These are phyloP conservation scores for Corythaeola cristata DNA, from an alignment of 2,113 vertebrate species.

Conservation along the genomic window DNA sequence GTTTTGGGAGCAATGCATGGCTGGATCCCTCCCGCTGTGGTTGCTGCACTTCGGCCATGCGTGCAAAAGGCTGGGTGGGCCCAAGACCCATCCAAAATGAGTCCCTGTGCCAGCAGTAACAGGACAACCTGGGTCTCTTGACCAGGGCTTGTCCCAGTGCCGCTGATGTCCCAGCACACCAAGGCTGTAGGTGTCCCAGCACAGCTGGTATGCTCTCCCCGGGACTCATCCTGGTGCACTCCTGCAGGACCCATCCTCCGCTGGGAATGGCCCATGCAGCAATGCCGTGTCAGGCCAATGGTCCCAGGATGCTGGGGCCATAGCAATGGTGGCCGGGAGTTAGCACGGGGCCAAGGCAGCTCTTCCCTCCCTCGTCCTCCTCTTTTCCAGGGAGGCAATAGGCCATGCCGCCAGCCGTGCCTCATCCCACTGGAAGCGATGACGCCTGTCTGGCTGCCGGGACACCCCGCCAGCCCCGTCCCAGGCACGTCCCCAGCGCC, in stretches of 20 bases:
- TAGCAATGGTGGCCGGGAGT: not conserved
- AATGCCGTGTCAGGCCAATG: not conserved
- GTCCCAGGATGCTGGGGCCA: fast-evolving
- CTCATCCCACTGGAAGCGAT: not conserved
- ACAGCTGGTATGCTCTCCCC: not conserved
- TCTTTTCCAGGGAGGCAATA: not conserved
- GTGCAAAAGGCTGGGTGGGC: not conserved
- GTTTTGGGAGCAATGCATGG: not conserved
- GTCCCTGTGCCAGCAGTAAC: not conserved
- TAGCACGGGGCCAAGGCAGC: fast-evolving
- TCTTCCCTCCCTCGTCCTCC: not conserved
- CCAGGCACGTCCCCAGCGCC: not conserved
- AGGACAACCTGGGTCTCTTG: not conserved
- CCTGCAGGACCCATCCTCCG: not conserved
- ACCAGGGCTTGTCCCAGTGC: not conserved
- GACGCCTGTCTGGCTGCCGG: slow-evolving; percentile 37
- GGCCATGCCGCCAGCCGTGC: fast-evolving
- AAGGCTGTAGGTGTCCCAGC: not conserved
- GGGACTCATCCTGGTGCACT: not conserved
- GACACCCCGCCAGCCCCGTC: not conserved
- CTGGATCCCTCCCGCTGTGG: not conserved
- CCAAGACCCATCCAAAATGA: not conserved
- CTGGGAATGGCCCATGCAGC: fast-evolving
- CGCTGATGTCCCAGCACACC: not conserved
- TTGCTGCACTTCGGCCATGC: not conserved